Conservation (phyloP, 92 coral and sea anemone species). For the Chrysogorgia sp. region DNA sequence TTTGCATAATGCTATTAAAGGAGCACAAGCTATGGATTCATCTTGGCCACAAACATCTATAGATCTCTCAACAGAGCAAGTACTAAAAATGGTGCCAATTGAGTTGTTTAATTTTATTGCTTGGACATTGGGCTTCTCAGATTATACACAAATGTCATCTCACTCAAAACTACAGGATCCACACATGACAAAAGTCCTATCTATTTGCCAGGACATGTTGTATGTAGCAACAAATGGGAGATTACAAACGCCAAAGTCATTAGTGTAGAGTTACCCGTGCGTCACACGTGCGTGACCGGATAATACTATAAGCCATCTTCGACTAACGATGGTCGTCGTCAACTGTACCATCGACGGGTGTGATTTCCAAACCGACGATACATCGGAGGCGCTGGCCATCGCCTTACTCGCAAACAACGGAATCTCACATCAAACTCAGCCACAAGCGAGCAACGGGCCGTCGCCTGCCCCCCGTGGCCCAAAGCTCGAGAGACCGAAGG, state of each 20-base stretch:
- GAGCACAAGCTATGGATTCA: neutral
- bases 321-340: no score
- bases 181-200: constrained; percentile 1
- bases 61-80: neutral
- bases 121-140: constrained; percentile 21
- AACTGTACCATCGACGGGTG: no score
- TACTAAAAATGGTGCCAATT: constrained; percentile 23
- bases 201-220: constrained; percentile 19
- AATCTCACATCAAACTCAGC: no score
- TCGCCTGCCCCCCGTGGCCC: no score
- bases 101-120: constrained; percentile 20
- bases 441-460: no score
- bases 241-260: constrained; percentile 19
- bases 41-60: constrained; percentile 34
- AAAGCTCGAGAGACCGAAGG: no score
- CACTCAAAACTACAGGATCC: neutral
- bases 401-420: no score
- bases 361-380: no score
- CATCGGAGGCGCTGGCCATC: no score
- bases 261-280: no score
- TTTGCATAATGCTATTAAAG: constrained; percentile 7
- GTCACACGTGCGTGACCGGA: no score
- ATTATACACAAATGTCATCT: constrained; percentile 13
- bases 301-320: no score
- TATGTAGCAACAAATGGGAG: neutral